A percentile compares a stretch with the other conserved stretches of the same genome.
phyloP scores from a whole-genome alignment of 2,888 invertebrate genomes.

The Adineta ricciae region DNA sequence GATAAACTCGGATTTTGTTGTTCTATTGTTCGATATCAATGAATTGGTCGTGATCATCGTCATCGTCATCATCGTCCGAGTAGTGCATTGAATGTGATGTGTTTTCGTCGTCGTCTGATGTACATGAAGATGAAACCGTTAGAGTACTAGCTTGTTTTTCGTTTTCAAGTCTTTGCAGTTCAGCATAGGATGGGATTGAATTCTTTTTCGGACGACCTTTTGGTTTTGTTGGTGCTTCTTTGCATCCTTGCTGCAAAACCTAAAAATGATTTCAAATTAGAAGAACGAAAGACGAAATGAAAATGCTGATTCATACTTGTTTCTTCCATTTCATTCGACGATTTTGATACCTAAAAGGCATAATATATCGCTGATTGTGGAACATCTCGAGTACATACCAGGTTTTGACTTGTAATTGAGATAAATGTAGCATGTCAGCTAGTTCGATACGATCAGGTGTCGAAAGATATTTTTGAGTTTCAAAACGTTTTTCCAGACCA shows the following conservation, averaged over 20 bases:
- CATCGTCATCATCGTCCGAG: conserved; percentile 22
- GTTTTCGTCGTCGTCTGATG: background rate
- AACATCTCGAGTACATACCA: conserved; percentile 41
- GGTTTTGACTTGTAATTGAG: conserved; percentile 52
- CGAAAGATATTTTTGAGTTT: conserved; percentile 51
- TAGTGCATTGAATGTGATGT: background rate
- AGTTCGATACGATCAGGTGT: conserved; percentile 51
- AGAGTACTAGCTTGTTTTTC: background rate
- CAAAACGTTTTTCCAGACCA: conserved; percentile 50
- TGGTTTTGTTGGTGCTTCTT: conserved; percentile 48
- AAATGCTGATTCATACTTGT: conserved; percentile 41
- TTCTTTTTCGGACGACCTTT: conserved; percentile 50
- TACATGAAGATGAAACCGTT: background rate
- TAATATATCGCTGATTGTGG: background rate
- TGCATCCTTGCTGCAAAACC: conserved; percentile 43
- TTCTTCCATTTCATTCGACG: conserved; percentile 54
- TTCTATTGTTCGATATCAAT: conserved; percentile 18
- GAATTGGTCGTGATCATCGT: background rate
- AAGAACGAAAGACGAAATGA: background rate
- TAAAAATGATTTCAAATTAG: conserved; percentile 36
- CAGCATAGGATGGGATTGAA: conserved; percentile 37
- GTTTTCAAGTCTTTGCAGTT: conserved; percentile 18
- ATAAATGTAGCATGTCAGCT: conserved; percentile 49
- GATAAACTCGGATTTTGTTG: too few relatives aligned
- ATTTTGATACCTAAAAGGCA: conserved; percentile 48